phyloP scores from a whole-genome alignment of 2,113 vertebrate species.

The Microtus pennsylvanicus region DNA sequence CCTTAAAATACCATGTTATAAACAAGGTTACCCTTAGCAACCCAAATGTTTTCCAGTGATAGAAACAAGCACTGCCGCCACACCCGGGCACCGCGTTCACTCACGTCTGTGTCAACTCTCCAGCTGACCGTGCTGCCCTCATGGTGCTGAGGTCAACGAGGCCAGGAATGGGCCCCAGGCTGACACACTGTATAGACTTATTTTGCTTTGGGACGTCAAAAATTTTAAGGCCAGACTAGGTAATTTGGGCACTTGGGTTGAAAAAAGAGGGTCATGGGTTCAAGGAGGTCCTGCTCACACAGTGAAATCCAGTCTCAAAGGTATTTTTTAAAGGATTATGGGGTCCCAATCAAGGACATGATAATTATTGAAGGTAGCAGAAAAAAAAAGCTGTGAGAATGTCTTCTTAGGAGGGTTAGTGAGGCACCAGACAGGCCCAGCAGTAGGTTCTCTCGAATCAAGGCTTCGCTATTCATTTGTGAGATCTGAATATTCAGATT shows the following conservation, averaged over 20 bases:
- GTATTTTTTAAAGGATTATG: background rate
- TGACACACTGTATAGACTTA: background rate
- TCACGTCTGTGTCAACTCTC: background rate
- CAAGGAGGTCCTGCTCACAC: background rate
- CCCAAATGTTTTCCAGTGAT: background rate
- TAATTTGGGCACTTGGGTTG: background rate
- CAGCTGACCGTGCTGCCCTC: background rate
- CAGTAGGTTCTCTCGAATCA: background rate
- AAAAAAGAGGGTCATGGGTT: background rate
- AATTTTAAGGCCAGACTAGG: background rate
- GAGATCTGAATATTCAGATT: constrained; percentile 10
- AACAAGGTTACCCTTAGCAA: background rate
- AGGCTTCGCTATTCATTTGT: background rate
- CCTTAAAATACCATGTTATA: background rate
- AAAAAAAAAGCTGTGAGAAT: background rate
- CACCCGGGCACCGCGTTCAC: background rate
- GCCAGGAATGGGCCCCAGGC: background rate
- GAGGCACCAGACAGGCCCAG: background rate
- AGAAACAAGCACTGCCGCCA: background rate
- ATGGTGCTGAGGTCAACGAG: background rate
- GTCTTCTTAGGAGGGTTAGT: background rate
- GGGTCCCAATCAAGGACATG: background rate
- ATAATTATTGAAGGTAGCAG: background rate
- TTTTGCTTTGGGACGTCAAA: background rate
- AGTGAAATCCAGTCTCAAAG: background rate